phyloP scores from a whole-genome alignment of 2,113 vertebrate species.

The Andinoacara biseriatus region DNA sequence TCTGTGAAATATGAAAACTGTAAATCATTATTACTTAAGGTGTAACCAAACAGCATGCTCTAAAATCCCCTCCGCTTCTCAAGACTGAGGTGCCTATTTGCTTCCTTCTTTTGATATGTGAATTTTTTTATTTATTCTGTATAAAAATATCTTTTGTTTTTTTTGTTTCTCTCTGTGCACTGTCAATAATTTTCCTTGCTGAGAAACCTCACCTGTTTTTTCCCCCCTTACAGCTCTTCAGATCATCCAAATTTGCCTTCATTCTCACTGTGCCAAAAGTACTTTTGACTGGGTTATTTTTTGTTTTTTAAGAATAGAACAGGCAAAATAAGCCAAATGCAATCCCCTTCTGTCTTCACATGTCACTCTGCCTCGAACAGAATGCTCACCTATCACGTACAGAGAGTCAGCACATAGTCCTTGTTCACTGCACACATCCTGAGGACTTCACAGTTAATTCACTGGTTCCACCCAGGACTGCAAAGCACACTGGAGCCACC shows the following conservation, averaged over 20 bases:
- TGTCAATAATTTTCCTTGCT: conserved; percentile 15
- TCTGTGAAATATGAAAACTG: background rate
- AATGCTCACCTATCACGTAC: conserved; percentile 9
- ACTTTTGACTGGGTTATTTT: background rate
- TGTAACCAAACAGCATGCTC: conserved; percentile 38
- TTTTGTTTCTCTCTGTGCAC: background rate
- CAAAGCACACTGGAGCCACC: background rate
- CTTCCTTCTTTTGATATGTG: conserved; percentile 12
- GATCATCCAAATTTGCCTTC: conserved; percentile 29
- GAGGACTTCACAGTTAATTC: conserved; percentile 13
- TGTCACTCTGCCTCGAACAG: conserved; percentile 23
- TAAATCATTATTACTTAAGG: background rate
- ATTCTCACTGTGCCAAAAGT: conserved; percentile 53
- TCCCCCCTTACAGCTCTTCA: conserved; percentile 45
- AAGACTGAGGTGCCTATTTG: conserved; percentile 4
- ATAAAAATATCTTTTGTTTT: background rate
- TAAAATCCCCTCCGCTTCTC: conserved; percentile 2
- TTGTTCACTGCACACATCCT: conserved; percentile 4
- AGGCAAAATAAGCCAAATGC: conserved; percentile 15
- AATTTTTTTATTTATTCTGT: background rate
- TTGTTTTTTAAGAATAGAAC: background rate
- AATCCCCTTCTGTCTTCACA: conserved; percentile 28
- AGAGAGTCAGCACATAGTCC: conserved; percentile 17
- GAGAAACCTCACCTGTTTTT: conserved; percentile 54
- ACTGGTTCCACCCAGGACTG: background rate